These are phyloP conservation scores for Clarias batrachus DNA, from an alignment of 2,113 vertebrate species.

Conservation along the genomic window DNA sequence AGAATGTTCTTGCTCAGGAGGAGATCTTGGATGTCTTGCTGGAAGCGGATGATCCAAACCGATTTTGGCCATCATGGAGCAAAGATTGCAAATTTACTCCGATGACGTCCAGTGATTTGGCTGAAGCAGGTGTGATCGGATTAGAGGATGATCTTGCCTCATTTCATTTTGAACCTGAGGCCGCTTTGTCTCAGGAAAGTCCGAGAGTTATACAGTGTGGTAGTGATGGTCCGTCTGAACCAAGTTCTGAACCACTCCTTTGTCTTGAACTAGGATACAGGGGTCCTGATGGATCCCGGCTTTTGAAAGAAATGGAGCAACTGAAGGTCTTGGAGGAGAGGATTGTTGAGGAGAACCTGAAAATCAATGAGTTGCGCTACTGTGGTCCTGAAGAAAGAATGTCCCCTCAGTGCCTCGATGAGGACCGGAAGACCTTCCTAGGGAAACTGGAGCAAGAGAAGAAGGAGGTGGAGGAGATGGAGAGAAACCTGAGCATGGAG, in stretches of 20 bases:
- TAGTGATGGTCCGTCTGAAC: background rate
- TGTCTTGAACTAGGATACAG: background rate
- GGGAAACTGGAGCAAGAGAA: constrained; percentile 63
- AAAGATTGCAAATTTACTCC: constrained; percentile 50
- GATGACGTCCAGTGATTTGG: constrained; percentile 61
- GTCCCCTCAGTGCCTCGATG: background rate
- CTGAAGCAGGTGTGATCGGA: constrained; percentile 62
- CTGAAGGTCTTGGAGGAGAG: constrained; percentile 62
- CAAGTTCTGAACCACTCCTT: background rate
- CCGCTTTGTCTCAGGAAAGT: background rate
- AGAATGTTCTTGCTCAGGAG: constrained; percentile 70
- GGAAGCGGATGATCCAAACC: constrained; percentile 42
- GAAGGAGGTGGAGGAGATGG: constrained; percentile 61
- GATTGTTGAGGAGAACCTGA: constrained; percentile 67
- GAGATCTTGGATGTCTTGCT: constrained; percentile 66
- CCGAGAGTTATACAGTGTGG: background rate
- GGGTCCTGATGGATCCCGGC: background rate
- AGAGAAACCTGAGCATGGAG: constrained; percentile 57
- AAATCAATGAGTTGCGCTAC: constrained; percentile 53
- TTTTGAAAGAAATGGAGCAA: constrained; percentile 58
- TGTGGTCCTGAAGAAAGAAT: background rate
- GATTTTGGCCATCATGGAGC: constrained; percentile 56
- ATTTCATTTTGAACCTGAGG: background rate
- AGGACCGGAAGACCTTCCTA: constrained; percentile 55
- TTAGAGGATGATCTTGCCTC: constrained; percentile 50